Percentiles rank a stretch among this genome's conserved stretches.
Evolutionary conservation across 2,797 vertebrate genomes (phyloP).

Genomic region (Taenioides sp.): DNA sequence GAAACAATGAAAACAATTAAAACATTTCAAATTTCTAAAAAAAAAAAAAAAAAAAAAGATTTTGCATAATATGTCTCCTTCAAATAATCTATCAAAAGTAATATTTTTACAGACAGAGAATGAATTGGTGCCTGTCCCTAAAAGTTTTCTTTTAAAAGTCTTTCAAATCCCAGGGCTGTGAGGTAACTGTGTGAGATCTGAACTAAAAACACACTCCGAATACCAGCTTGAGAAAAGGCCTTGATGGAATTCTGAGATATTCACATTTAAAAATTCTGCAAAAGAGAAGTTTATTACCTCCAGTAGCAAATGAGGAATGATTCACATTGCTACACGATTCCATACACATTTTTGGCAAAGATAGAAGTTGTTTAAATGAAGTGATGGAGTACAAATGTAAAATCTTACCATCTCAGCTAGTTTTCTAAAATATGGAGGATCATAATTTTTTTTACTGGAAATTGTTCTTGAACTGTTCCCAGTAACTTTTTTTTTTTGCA

Average conservation of each 20-base stretch:
- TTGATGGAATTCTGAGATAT: not conserved
- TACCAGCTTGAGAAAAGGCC: not conserved
- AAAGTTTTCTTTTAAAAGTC: slow-evolving; percentile 3
- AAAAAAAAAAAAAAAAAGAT: too few species aligned
- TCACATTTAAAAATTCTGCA: not conserved
- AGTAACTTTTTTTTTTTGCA: not conserved
- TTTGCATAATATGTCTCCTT: too few species aligned
- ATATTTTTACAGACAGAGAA: not conserved
- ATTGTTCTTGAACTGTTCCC: not conserved
- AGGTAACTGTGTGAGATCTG: not conserved
- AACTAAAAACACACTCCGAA: not conserved
- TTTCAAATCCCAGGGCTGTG: not conserved
- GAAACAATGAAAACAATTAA: too few species aligned
- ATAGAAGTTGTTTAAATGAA: not conserved
- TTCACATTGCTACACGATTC: not conserved
- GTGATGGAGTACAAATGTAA: not conserved
- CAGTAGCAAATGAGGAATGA: not conserved
- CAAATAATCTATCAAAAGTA: not conserved
- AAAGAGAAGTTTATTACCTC: not conserved
- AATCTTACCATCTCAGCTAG: not conserved
- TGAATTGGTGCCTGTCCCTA: not conserved
- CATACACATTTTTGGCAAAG: not conserved
- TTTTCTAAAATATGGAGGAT: not conserved
- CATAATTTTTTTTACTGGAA: not conserved
- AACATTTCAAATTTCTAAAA: too few species aligned